A percentile compares a stretch with the other conserved stretches of the same genome.
phyloP scores from a whole-genome alignment of 2,113 vertebrate species.

The Ammodytes dubius region DNA sequence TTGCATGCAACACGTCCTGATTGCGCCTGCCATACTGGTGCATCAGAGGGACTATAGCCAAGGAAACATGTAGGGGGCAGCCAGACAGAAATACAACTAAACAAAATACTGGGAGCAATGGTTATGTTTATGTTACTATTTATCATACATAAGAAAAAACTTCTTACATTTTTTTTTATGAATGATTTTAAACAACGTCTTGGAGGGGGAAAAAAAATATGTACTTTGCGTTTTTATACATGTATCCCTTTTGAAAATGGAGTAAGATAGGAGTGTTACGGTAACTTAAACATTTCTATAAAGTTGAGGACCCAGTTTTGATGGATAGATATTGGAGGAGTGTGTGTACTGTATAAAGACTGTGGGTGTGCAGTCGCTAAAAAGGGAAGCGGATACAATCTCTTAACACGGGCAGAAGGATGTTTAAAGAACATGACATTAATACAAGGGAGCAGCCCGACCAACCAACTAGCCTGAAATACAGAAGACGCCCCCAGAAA shows the following conservation, averaged over 20 bases:
- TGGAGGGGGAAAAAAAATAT: slow-evolving; percentile 28
- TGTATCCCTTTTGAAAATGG: slow-evolving; percentile 67
- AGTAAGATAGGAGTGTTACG: slow-evolving; percentile 34
- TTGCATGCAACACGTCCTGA: slow-evolving; percentile 76
- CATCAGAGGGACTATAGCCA: slow-evolving; percentile 68
- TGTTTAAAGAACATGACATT: slow-evolving; percentile 43
- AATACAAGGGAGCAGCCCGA: slow-evolving; percentile 49
- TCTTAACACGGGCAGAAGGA: slow-evolving; percentile 24
- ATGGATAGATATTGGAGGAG: slow-evolving; percentile 21
- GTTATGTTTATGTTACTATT: slow-evolving; percentile 62
- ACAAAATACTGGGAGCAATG: slow-evolving; percentile 37
- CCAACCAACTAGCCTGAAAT: slow-evolving; percentile 48
- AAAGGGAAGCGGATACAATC: slow-evolving; percentile 55
- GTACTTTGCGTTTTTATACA: slow-evolving; percentile 3
- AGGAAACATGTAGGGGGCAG: slow-evolving; percentile 59
- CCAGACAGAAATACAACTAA: slow-evolving; percentile 55
- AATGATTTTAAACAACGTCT: slow-evolving; percentile 28
- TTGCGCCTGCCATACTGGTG: slow-evolving; percentile 73
- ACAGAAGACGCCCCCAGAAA: slow-evolving; percentile 45
- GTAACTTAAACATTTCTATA: not conserved
- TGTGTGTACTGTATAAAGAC: slow-evolving; percentile 23
- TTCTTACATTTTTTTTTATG: slow-evolving; percentile 23
- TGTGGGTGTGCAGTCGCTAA: slow-evolving; percentile 29
- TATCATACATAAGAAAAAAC: slow-evolving; percentile 41
- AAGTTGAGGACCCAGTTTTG: slow-evolving; percentile 31